Evolutionary conservation across 2,113 vertebrate genomes (phyloP).

Genomic region (Stigmatopora argus): DNA sequence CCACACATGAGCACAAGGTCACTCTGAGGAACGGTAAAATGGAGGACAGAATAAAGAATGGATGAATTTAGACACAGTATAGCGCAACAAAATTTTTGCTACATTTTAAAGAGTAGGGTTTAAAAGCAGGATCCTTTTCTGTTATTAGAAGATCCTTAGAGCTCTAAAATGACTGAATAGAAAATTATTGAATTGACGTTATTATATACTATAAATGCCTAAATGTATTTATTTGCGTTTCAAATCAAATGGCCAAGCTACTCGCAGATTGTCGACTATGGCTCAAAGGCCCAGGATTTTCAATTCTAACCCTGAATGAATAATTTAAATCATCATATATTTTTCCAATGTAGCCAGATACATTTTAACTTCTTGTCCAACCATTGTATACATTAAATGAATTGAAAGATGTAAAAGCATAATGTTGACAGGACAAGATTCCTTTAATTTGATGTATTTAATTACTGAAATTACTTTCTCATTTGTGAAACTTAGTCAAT

Average conservation of each 20-base stretch:
- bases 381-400: not conserved
- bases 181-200: not conserved
- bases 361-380: not conserved
- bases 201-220: not conserved
- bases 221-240: not conserved
- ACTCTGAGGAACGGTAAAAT: conserved; percentile 38
- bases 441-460: not conserved
- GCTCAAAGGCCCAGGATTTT: not conserved
- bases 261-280: not conserved
- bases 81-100: not conserved
- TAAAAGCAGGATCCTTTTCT: not conserved
- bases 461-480: not conserved
- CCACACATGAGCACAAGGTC: conserved; percentile 69
- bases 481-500: not conserved
- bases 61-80: conserved; percentile 26
- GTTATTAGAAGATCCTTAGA: not conserved
- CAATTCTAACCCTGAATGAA: not conserved
- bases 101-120: not conserved
- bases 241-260: not conserved
- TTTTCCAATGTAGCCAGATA: too few species aligned
- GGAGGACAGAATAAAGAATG: conserved; percentile 38
- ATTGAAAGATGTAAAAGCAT: not conserved
- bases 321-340: not conserved
- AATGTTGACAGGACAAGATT: not conserved
- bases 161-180: not conserved